Percentiles rank a stretch among this genome's conserved stretches.
These are phyloP conservation scores for Drosophila sp. DNA, from an alignment of 1,140 invertebrate genomes.

Conservation along the genomic window DNA sequence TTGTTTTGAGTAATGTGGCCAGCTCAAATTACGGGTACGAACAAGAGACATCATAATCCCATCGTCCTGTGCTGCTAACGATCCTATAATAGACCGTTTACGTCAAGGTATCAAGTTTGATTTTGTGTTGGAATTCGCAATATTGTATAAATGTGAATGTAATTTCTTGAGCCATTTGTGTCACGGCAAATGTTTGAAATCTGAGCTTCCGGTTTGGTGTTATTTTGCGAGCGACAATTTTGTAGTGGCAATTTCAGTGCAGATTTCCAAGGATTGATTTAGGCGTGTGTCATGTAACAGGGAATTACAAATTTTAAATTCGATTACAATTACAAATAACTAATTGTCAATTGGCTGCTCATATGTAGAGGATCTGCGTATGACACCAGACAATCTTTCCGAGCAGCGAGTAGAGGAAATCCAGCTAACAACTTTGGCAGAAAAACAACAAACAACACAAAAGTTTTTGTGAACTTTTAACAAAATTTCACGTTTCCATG, in stretches of 20 bases:
- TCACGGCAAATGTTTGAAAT: slow-evolving; percentile 73
- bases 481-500: slow-evolving; percentile 79
- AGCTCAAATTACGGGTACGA: slow-evolving; percentile 58
- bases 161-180: slow-evolving; percentile 42
- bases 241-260: slow-evolving; percentile 16
- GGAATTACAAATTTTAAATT: slow-evolving; percentile 34
- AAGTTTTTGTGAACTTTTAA: slow-evolving; percentile 75
- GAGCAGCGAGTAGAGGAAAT: slow-evolving; percentile 14
- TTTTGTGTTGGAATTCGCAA: slow-evolving; percentile 68
- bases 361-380: slow-evolving; percentile 33
- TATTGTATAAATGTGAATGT: slow-evolving; percentile 70
- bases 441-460: slow-evolving; percentile 45
- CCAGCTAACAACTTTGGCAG: slow-evolving; percentile 42
- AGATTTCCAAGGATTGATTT: slow-evolving; percentile 39
- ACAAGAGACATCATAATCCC: slow-evolving; percentile 36
- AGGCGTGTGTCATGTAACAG: slow-evolving; percentile 67
- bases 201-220: slow-evolving; percentile 59
- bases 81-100: slow-evolving; percentile 47
- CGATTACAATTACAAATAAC: slow-evolving; percentile 37
- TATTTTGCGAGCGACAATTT: slow-evolving; percentile 35
- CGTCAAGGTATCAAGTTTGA: slow-evolving; percentile 64
- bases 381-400: slow-evolving; percentile 52
- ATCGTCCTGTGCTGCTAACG: slow-evolving; percentile 54
- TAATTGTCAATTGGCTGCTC: too few relatives aligned
- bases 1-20: slow-evolving; percentile 49